Percentiles rank a stretch among this genome's conserved stretches.
Conservation (phyloP, 2,113 vertebrate genomes). For the Gallinago media region DNA sequence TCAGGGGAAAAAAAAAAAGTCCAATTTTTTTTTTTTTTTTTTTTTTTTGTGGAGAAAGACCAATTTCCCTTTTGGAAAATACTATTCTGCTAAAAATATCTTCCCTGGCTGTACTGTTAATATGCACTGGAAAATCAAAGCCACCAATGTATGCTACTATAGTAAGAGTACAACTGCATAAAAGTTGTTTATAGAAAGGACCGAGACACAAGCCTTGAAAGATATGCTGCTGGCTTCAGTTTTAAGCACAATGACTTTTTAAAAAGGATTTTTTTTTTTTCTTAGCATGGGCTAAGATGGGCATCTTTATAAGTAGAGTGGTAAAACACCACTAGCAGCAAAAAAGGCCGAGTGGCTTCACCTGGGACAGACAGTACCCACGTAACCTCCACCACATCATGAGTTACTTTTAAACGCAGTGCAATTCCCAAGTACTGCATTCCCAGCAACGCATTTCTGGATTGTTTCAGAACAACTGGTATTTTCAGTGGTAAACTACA, state of each 20-base stretch:
- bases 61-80: neutral
- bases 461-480: neutral
- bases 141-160: neutral
- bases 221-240: neutral
- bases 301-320: neutral
- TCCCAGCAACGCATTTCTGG: accelerated
- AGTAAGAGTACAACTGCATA: neutral
- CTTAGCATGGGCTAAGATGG: neutral
- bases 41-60: neutral
- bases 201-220: neutral
- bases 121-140: neutral
- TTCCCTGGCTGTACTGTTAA: neutral
- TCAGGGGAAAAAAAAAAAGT: neutral
- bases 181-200: neutral
- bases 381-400: neutral
- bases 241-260: neutral
- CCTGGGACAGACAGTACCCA: neutral
- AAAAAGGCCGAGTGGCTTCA: neutral
- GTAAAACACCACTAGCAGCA: neutral
- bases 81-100: neutral
- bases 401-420: neutral
- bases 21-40: too few relatives aligned
- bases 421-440: neutral
- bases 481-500: neutral
- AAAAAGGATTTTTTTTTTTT: neutral